Percentiles rank a stretch among this genome's conserved stretches.
phyloP scores from a whole-genome alignment of 2,113 vertebrate species.

The Setophaga kirtlandii region DNA sequence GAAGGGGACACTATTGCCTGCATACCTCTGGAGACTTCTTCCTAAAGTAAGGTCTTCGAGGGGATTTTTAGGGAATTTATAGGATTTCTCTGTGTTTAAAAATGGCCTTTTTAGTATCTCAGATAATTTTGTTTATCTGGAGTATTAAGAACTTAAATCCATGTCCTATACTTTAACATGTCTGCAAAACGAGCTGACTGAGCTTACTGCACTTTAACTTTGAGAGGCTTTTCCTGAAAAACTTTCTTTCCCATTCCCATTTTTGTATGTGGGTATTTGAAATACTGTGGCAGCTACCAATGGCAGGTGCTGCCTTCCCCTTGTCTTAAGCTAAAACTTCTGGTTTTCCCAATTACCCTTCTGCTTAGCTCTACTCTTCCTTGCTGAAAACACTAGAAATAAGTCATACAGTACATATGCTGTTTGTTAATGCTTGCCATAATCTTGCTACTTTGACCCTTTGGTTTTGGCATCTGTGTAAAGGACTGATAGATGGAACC shows the following conservation, averaged over 20 bases:
- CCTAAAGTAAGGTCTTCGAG: background rate
- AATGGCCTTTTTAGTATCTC: background rate
- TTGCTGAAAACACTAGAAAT: background rate
- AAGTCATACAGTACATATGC: background rate
- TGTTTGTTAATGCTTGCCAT: background rate
- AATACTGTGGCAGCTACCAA: background rate
- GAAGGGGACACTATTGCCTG: background rate
- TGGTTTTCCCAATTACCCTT: background rate
- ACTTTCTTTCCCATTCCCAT: background rate
- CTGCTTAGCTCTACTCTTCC: background rate
- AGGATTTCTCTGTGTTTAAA: background rate
- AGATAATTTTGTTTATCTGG: background rate
- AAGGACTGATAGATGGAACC: background rate
- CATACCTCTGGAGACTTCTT: background rate
- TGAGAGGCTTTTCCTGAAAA: background rate
- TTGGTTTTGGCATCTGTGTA: background rate
- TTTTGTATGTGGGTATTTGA: background rate
- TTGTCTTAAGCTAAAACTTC: background rate
- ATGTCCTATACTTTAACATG: background rate
- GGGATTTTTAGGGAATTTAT: background rate
- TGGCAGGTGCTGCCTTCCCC: background rate
- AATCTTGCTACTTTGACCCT: background rate
- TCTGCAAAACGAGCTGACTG: background rate
- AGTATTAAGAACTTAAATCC: background rate
- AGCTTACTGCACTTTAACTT: background rate